Evolutionary conservation across 2,797 vertebrate species (phyloP), one percentile per base, ranked within the genome.

Genomic region (Schizothorax lantsangensis): DNA sequence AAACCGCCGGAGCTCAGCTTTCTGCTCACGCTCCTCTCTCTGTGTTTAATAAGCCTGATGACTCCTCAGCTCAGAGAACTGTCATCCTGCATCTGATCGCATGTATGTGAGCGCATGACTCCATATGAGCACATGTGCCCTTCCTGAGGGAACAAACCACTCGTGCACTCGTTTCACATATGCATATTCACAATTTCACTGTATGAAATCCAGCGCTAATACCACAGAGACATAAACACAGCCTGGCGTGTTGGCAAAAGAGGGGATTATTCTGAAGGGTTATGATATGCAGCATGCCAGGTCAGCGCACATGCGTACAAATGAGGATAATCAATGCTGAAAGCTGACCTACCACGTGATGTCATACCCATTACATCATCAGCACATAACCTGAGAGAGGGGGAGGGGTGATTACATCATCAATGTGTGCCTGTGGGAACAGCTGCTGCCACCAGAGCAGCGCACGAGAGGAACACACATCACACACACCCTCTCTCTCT

Each of bases 401-500:
- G 69, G 64, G 78, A 69, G 19, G 69, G 57, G 78, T 17, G 8
- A 85, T 86, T 64, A 81, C 68, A 80, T 86, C 84, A 86, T 86
- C 78, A 86, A 7, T 9, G 21, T 81, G 69, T 86, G 68, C 68
- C 68, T 49, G 68, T n/a, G 78, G 84, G 78, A 72, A 64, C 0
- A 11, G 40, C 45, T 69, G 62, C 79, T 23, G 57, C 82, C 71
- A 64, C 54, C 83, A 79, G 91, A 93, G 74, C 69, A 64, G 68
- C 81, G 80, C 59, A 62, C 59, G 59, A 62, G 57, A 59, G 57
- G 9, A 26, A 54, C 33, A 19, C 26, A 40, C n/a, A 62, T n/a
- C 38, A 19, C 64, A 15, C 6, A 17, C 49, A 6, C n/a, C n/a
- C n/a, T n/a, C n/a, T n/a, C n/a, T n/a, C n/a, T n/a, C n/a, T n/a